phyloP scores from a whole-genome alignment of 2,797 vertebrate species.

The Chiroxiphia lanceolata region DNA sequence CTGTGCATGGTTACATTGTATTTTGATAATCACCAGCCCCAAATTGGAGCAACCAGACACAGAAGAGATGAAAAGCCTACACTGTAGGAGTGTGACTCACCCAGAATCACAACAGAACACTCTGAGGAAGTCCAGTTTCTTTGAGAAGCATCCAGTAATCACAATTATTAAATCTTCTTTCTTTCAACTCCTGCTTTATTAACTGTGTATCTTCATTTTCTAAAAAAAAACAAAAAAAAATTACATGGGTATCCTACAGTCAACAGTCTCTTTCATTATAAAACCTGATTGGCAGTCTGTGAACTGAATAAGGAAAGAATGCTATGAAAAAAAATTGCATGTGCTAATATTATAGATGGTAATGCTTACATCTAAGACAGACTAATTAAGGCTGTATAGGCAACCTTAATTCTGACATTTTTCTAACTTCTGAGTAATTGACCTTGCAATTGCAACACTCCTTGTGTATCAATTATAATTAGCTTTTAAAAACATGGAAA shows the following conservation, averaged over 20 bases:
- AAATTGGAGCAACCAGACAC: background rate
- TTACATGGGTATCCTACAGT: background rate
- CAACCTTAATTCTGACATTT: conserved; percentile 59
- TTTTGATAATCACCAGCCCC: background rate
- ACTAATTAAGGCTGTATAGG: conserved; percentile 45
- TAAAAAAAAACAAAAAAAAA: background rate
- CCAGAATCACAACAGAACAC: background rate
- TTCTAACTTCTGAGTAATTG: conserved; percentile 60
- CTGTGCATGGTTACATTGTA: background rate
- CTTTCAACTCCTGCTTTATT: background rate
- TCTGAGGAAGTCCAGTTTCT: background rate
- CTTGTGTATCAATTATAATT: conserved; percentile 50
- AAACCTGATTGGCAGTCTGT: conserved; percentile 17
- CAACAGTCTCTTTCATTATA: background rate
- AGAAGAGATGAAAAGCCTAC: background rate
- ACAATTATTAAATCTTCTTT: background rate
- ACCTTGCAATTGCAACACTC: conserved; percentile 46
- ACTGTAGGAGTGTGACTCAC: background rate
- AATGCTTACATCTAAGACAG: conserved; percentile 57
- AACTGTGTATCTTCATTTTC: background rate
- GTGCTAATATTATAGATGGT: conserved; percentile 42
- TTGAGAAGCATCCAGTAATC: background rate
- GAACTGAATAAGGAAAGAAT: background rate
- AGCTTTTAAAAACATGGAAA: conserved; percentile 23
- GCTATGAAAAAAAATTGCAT: background rate